Conservation (phyloP, 2,888 invertebrate genomes). For the Tenthredo notha region DNA sequence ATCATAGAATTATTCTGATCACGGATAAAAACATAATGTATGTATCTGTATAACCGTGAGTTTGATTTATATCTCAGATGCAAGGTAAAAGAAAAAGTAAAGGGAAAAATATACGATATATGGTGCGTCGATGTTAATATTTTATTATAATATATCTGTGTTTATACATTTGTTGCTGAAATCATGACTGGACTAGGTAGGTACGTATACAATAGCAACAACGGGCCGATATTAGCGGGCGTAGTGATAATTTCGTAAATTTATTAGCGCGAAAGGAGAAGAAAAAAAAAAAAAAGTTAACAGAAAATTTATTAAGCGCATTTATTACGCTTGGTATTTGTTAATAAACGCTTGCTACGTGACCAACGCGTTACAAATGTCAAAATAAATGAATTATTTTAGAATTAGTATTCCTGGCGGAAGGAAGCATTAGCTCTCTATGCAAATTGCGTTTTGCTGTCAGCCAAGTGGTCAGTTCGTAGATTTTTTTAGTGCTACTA, state of each 20-base stretch:
- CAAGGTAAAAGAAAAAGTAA: neutral
- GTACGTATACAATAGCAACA: no score
- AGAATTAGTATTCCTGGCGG: constrained; percentile 9
- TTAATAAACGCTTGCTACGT: constrained; percentile 5
- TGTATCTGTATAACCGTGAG: constrained; percentile 1
- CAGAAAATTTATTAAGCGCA: neutral
- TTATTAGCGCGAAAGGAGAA: neutral
- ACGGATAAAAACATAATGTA: constrained; percentile 3
- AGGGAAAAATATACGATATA: neutral
- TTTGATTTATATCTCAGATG: constrained; percentile 7
- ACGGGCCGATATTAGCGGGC: neutral
- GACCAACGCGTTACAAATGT: constrained; percentile 27
- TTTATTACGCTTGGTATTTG: constrained; percentile 7
- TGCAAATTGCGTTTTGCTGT: neutral
- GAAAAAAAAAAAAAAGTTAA: neutral
- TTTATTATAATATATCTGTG: neutral
- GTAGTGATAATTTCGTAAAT: neutral
- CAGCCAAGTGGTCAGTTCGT: neutral
- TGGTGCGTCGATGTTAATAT: constrained; percentile 2
- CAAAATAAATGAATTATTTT: constrained; percentile 19
- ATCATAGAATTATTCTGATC: constrained; percentile 19
- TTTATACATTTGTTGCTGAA: neutral
- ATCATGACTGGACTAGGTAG: neutral
- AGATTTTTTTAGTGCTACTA: neutral
- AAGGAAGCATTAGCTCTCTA: neutral